Conservation (phyloP, 2,888 invertebrate genomes). For the Diaperis boleti region DNA sequence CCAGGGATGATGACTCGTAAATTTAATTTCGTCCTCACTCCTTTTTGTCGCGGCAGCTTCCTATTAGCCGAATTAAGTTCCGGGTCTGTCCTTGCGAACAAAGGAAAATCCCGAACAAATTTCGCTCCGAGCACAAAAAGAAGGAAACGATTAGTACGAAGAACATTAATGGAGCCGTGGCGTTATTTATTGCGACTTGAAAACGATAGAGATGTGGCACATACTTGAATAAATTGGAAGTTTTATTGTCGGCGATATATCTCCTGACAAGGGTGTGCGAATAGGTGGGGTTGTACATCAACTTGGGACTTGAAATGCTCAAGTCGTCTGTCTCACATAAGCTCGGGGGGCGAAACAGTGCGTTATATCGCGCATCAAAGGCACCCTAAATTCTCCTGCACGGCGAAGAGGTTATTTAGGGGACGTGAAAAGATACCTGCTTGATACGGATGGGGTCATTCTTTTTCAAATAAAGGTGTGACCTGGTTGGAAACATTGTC, state of each 20-base stretch:
- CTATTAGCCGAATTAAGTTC: background rate
- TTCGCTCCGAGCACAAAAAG: no score
- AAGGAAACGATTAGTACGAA: no score
- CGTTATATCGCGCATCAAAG: conserved; percentile 6
- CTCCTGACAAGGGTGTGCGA: background rate
- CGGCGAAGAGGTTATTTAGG: background rate
- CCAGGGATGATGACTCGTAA: no score
- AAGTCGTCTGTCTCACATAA: conserved; percentile 6
- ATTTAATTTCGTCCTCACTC: no score
- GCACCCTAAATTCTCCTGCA: background rate
- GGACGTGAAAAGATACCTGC: no score
- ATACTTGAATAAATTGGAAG: background rate
- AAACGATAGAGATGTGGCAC: background rate
- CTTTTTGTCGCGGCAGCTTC: background rate
- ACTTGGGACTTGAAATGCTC: conserved; percentile 10
- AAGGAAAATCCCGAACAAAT: background rate
- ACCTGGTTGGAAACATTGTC: no score
- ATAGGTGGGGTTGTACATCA: conserved; percentile 1
- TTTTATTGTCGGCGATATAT: background rate
- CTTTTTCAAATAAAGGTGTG: no score
- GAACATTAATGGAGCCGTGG: no score
- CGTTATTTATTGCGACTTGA: no score
- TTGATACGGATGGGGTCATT: background rate
- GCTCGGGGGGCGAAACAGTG: conserved; percentile 6
- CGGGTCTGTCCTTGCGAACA: background rate